Percentiles rank a stretch among this genome's conserved stretches.
These are phyloP conservation scores for Epizoanthus ramosus DNA, from an alignment of 92 coral and sea anemone species.

Conservation along the genomic window DNA sequence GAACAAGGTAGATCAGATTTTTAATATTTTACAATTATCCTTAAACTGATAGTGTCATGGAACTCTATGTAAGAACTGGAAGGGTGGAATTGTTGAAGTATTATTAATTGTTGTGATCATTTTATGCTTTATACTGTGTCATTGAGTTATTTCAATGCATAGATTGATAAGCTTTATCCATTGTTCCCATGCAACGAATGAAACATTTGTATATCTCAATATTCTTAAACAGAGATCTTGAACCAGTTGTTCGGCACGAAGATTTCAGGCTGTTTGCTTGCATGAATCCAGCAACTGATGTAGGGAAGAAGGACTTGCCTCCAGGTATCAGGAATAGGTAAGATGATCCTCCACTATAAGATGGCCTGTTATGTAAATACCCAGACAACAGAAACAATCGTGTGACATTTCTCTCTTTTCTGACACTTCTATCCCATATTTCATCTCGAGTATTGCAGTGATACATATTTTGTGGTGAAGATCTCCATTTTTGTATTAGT, in stretches of 20 bases:
- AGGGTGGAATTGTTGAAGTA: too few species aligned
- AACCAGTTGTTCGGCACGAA: slow-evolving; percentile 85
- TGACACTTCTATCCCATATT: too few species aligned
- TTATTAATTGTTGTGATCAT: neutral
- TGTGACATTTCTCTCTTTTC: too few species aligned
- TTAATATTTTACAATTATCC: too few species aligned
- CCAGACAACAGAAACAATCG: neutral
- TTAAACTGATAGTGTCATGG: too few species aligned
- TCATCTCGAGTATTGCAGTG: too few species aligned
- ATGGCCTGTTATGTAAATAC: neutral
- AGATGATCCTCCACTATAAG: neutral
- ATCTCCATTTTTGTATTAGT: too few species aligned
- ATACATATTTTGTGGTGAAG: too few species aligned
- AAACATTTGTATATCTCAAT: neutral
- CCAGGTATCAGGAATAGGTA: slow-evolving; percentile 96
- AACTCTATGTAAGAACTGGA: too few species aligned
- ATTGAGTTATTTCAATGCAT: too few species aligned
- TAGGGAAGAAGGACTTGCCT: slow-evolving; percentile 93
- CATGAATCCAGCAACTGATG: slow-evolving; percentile 99
- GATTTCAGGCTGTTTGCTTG: slow-evolving; percentile 95
- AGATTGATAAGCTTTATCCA: neutral
- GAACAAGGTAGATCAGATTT: too few species aligned
- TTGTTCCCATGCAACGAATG: neutral
- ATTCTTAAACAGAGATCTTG: slow-evolving; percentile 71
- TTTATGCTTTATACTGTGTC: too few species aligned